Percentiles rank a stretch among this genome's conserved stretches.
These are phyloP conservation scores for Temnothorax nylanderi DNA, from an alignment of 1,140 invertebrate genomes.

Conservation along the genomic window DNA sequence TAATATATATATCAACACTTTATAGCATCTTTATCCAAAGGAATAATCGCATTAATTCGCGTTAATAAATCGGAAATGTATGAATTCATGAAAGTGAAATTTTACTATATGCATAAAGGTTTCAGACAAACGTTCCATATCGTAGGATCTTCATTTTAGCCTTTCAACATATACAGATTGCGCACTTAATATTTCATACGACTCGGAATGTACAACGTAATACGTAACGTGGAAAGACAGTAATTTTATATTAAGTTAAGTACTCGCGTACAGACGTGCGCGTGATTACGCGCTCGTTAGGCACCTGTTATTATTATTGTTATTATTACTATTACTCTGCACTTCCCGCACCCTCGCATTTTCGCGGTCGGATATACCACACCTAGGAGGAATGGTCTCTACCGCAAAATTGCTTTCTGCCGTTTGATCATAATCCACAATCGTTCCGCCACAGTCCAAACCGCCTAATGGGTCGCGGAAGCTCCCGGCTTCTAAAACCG, in stretches of 20 bases:
- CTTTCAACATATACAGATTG: background rate
- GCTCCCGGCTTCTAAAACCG: slow-evolving; percentile 50
- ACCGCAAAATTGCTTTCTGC: slow-evolving; percentile 75
- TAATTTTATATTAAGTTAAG: slow-evolving; percentile 39
- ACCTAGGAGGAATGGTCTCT: slow-evolving; percentile 63
- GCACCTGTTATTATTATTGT: slow-evolving; percentile 46
- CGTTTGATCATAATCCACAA: slow-evolving; percentile 78
- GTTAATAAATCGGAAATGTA: no score
- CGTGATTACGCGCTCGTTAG: slow-evolving; percentile 26
- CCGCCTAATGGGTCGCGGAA: slow-evolving; percentile 73
- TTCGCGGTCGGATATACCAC: slow-evolving; percentile 52
- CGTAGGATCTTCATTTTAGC: background rate
- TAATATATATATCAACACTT: background rate
- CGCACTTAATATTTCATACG: slow-evolving; percentile 27
- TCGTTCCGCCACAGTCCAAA: slow-evolving; percentile 71
- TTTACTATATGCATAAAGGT: background rate
- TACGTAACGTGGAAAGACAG: slow-evolving; percentile 19
- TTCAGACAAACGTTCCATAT: background rate
- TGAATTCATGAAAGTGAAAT: slow-evolving; percentile 1
- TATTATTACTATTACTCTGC: slow-evolving; percentile 40
- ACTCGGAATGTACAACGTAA: background rate
- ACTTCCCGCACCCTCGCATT: slow-evolving; percentile 30
- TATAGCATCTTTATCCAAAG: background rate
- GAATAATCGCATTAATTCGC: background rate
- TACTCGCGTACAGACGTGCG: background rate